phyloP scores from a whole-genome alignment of 2,113 vertebrate species.

The Tylochromis polylepis region DNA sequence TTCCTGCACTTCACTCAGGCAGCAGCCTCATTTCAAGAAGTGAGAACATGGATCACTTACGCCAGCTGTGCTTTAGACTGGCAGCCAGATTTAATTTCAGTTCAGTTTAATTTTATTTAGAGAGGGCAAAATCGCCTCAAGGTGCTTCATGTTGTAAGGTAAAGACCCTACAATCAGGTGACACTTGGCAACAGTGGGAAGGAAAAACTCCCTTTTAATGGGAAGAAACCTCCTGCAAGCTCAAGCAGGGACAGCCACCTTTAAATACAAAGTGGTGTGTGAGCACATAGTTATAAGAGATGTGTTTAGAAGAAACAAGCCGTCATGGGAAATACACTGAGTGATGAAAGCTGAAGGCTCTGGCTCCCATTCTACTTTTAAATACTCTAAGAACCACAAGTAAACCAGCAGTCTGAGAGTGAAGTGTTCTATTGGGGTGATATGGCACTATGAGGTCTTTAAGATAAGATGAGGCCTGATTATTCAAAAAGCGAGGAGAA shows the following conservation, averaged over 20 bases:
- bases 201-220: background rate
- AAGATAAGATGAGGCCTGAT: background rate
- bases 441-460: background rate
- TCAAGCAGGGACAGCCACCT: background rate
- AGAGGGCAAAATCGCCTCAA: background rate
- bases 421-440: background rate
- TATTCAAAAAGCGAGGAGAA: background rate
- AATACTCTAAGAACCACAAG: background rate
- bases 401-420: background rate
- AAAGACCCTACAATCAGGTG: background rate
- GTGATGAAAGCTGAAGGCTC: background rate
- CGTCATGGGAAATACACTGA: background rate
- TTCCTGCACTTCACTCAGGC: background rate
- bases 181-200: background rate
- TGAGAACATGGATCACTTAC: background rate
- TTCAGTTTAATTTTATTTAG: background rate
- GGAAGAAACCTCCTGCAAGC: rapidly evolving
- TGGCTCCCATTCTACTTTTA: background rate
- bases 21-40: background rate
- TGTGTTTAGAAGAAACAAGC: background rate
- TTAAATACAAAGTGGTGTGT: background rate
- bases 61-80: background rate
- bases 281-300: background rate
- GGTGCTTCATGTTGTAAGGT: background rate
- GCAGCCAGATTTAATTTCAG: background rate